These are phyloP conservation scores for Pseudochromis fuscus DNA, from an alignment of 2,797 vertebrate genomes.

Conservation along the genomic window DNA sequence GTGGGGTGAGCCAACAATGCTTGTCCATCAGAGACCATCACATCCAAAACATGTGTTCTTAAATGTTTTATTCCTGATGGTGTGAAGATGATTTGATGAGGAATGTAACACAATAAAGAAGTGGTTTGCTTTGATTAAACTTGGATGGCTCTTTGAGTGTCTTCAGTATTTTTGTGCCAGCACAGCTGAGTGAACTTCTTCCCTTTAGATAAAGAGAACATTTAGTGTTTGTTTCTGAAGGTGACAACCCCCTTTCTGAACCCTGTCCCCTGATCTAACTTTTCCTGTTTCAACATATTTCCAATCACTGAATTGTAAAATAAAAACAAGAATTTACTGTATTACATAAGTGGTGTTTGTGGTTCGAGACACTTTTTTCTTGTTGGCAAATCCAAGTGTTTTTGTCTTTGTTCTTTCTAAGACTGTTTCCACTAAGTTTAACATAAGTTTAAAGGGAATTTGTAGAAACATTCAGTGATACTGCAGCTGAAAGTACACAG, in stretches of 20 bases:
- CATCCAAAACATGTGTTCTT: slow-evolving; percentile 3
- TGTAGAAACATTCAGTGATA: background rate
- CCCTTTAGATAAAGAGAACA: slow-evolving; percentile 31
- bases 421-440: background rate
- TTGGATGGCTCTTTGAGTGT: slow-evolving; percentile 17
- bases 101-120: slow-evolving; percentile 17
- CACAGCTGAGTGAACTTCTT: slow-evolving; percentile 60
- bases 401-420: background rate
- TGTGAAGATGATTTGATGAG: slow-evolving; percentile 19
- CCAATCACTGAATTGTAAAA: background rate
- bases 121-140: slow-evolving; percentile 17
- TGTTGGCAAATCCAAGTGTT: background rate
- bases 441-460: too few relatives aligned
- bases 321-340: background rate
- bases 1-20: slow-evolving; percentile 7
- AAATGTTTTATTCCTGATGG: background rate
- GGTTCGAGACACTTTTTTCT: background rate
- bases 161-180: slow-evolving; percentile 42
- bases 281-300: slow-evolving; percentile 25
- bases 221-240: slow-evolving; percentile 39
- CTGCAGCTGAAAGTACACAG: background rate
- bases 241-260: slow-evolving; percentile 27
- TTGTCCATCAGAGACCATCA: slow-evolving; percentile 7
- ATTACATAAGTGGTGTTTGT: background rate
- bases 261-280: slow-evolving; percentile 17